phyloP scores from a whole-genome alignment of 1,140 invertebrate species.

The Probaryconus sp. region DNA sequence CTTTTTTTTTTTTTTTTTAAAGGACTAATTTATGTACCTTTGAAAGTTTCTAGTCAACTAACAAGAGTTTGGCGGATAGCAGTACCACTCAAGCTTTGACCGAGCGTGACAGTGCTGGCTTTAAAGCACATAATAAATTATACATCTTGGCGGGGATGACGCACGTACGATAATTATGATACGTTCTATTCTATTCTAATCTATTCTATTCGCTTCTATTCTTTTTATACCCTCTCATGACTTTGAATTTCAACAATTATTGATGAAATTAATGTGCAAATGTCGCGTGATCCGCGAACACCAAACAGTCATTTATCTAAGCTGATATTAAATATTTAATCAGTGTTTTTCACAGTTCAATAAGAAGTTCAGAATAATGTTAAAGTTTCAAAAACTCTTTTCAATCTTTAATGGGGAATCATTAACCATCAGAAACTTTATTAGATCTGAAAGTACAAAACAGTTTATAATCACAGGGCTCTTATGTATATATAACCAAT shows the following conservation, averaged over 20 bases:
- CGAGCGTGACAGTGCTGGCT: conserved; percentile 68
- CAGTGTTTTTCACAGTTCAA: too few species aligned
- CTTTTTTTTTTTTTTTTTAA: conserved; percentile 56
- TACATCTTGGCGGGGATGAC: conserved; percentile 58
- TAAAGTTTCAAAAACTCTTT: too few species aligned
- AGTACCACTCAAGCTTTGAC: conserved; percentile 73
- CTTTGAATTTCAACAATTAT: conserved; percentile 46
- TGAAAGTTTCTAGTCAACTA: conserved; percentile 64
- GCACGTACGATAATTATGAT: conserved; percentile 58
- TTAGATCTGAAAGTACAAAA: too few species aligned
- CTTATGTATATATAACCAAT: too few species aligned
- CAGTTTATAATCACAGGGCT: too few species aligned
- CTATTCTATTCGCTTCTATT: too few species aligned
- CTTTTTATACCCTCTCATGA: conserved; percentile 29
- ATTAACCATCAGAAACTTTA: too few species aligned
- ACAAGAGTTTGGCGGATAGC: conserved; percentile 70
- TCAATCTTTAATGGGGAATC: too few species aligned
- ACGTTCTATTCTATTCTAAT: conserved; percentile 50
- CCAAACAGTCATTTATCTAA: neutral
- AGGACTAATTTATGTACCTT: conserved; percentile 70
- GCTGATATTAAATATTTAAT: neutral
- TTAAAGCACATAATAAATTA: conserved; percentile 60
- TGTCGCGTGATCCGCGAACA: conserved; percentile 15
- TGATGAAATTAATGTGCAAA: conserved; percentile 33
- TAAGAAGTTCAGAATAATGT: too few species aligned